Evolutionary conservation across 2,113 vertebrate species (phyloP).

Genomic region (Eira barbara): DNA sequence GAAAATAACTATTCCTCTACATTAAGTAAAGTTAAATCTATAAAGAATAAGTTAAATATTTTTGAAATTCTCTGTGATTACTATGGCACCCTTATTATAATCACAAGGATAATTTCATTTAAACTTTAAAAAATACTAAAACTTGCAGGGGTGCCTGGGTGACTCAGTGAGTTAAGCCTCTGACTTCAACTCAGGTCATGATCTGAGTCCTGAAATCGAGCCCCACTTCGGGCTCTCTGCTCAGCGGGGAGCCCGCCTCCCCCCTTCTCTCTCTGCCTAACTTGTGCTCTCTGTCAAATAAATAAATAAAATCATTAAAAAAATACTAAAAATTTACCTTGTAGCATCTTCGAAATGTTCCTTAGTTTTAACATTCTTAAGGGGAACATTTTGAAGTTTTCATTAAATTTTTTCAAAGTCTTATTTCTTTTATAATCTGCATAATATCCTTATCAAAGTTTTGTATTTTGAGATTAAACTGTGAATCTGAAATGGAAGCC

Average conservation of each 20-base stretch:
- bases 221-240: too few species aligned
- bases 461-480: slow-evolving; percentile 11
- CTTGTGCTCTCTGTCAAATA: too few species aligned
- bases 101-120: not conserved
- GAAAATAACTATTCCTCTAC: not conserved
- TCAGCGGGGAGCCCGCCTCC: too few species aligned
- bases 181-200: too few species aligned
- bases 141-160: not conserved
- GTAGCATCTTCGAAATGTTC: not conserved
- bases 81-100: slow-evolving; percentile 16
- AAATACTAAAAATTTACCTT: not conserved
- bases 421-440: slow-evolving; percentile 28
- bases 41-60: not conserved
- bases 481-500: not conserved
- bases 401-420: not conserved
- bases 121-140: not conserved
- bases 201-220: too few species aligned
- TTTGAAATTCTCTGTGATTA: slow-evolving; percentile 17
- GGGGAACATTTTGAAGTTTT: not conserved
- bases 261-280: too few species aligned
- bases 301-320: not conserved
- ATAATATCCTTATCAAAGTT: slow-evolving; percentile 15
- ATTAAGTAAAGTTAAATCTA: not conserved
- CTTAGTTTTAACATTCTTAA: not conserved
- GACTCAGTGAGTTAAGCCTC: too few species aligned